Conservation (phyloP, 2,888 invertebrate species). For the Pristionchus mayeri region DNA sequence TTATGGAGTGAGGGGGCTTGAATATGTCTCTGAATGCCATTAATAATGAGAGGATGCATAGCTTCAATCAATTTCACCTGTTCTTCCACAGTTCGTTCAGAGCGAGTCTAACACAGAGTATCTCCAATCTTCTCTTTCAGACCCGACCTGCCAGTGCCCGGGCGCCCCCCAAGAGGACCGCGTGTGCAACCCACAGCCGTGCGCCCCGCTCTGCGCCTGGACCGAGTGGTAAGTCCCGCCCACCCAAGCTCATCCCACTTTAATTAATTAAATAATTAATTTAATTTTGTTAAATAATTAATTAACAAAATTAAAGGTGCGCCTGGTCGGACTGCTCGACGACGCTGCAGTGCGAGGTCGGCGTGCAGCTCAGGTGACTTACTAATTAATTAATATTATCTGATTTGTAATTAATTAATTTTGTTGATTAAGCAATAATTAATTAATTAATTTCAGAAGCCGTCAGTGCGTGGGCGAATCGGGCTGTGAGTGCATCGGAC, state of each 20-base stretch:
- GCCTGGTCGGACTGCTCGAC: constrained; percentile 70
- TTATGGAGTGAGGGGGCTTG: no score
- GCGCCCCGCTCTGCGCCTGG: constrained; percentile 70
- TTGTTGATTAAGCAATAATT: no score
- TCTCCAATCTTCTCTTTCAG: neutral
- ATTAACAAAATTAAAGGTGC: constrained; percentile 53
- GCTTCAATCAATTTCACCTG: no score
- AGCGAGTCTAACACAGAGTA: no score
- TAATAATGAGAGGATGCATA: no score
- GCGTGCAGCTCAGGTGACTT: constrained; percentile 53
- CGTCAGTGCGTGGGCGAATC: constrained; percentile 72
- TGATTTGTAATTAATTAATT: neutral
- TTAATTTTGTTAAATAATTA: neutral
- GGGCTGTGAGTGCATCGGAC: constrained; percentile 69
- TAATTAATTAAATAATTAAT: no score
- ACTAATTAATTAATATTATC: neutral
- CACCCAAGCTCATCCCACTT: neutral
- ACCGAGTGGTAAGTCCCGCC: constrained; percentile 59
- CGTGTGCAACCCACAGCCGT: constrained; percentile 67
- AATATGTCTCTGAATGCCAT: no score
- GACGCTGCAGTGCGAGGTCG: constrained; percentile 64
- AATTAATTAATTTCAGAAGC: constrained; percentile 53
- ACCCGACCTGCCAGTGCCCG: constrained; percentile 61
- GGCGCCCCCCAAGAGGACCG: constrained; percentile 67
- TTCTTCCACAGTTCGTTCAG: no score